Evolutionary conservation across 2,888 invertebrate genomes (phyloP), one percentile per base, ranked within the genome.

Genomic region (Dryadula phaetusa): DNA sequence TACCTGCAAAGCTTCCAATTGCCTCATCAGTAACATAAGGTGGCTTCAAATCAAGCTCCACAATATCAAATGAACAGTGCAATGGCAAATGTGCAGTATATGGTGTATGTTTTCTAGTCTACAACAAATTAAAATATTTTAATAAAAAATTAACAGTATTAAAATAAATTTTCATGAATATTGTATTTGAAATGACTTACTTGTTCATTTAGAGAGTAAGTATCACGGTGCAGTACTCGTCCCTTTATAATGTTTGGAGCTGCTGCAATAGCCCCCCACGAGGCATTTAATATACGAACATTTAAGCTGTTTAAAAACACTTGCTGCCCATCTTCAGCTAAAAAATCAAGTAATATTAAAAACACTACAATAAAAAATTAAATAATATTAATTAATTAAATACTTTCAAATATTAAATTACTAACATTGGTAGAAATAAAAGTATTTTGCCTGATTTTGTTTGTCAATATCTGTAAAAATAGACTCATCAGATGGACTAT

Each of bases 241-340:
- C 97, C 98, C 2, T 92, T 93, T 62, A 99, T 94, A 2, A 93
- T 79, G 20, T 88, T 93, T 47, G 99, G 99, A 63, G 97, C 96
- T 64, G 95, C 93, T 66, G 96, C 96, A 67, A 99, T 88, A 7
- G 94, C 94, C 7, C 98, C 98, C 92, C 98, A 98, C 66, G 97
- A 96, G 66, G 95, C 95, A 79, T 97, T 96, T 76, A 99, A 86
- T 95, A 99, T 97, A 69, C 96, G 96, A 8, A 97, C 96, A 85
- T 99, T 99, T 77, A 99, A 87, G 14, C 97, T 96, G 86, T 98
- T 97, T 70, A 99, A 91, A 86, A 97, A 99, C 64, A 99, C 95
- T 83, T 98, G 97, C 85, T 98, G 98, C 0, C 99, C 99, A 85
- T 98, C 98, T 49, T 94, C 94, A 73, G 98, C 98, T 97, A 76